These are phyloP conservation scores for Castor canadensis DNA, from an alignment of 2,113 vertebrate species.

Conservation along the genomic window DNA sequence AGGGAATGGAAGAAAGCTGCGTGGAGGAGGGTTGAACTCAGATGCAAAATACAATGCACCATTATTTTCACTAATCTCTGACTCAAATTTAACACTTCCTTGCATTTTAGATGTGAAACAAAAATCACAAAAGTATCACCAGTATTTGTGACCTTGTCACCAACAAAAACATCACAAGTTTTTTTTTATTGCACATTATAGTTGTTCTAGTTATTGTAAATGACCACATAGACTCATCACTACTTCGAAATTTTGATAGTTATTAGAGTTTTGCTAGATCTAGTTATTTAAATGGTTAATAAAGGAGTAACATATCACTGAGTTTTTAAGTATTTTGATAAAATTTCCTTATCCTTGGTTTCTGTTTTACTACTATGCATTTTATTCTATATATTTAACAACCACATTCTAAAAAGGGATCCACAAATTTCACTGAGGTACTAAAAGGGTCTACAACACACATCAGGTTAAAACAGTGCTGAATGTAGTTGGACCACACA, in stretches of 20 bases:
- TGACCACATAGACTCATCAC: background rate
- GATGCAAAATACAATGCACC: background rate
- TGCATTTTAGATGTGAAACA: background rate
- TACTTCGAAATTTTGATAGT: background rate
- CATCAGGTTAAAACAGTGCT: background rate
- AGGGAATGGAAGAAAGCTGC: background rate
- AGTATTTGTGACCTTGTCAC: background rate
- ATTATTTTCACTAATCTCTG: background rate
- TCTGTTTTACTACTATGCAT: background rate
- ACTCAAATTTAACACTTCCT: slow-evolving; percentile 8
- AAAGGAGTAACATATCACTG: background rate
- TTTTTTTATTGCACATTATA: background rate
- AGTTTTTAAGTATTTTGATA: background rate
- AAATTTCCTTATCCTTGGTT: background rate
- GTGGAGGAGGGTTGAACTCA: background rate
- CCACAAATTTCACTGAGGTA: background rate
- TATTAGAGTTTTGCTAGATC: background rate
- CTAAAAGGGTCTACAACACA: background rate
- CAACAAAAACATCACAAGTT: background rate
- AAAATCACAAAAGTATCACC: background rate
- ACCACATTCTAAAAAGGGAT: background rate
- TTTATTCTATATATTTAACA: background rate
- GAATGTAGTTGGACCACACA: background rate
- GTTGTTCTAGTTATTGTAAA: background rate
- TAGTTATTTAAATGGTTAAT: background rate